Percentiles rank a stretch among this genome's conserved stretches.
These are phyloP conservation scores for Coptodon bakossiorum DNA, from an alignment of 2,113 vertebrate species.

Conservation along the genomic window DNA sequence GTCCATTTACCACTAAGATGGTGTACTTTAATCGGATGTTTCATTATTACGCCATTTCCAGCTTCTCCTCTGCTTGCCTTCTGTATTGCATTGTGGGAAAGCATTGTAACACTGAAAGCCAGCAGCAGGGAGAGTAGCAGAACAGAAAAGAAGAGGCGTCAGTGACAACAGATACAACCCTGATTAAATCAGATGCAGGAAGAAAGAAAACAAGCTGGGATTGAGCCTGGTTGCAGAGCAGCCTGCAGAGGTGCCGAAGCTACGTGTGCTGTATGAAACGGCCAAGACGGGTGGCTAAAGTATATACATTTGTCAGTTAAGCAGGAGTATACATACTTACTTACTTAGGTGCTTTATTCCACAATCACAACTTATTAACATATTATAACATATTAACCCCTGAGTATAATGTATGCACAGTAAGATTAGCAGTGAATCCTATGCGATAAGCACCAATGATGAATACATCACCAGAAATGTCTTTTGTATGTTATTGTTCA, in stretches of 20 bases:
- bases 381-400: neutral
- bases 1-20: neutral
- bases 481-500: no score
- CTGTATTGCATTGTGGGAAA: neutral
- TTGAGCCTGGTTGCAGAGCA: neutral
- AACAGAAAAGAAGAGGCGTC: neutral
- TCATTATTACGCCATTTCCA: neutral
- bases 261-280: neutral
- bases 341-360: neutral
- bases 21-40: neutral
- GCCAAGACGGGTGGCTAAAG: neutral
- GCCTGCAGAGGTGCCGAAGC: neutral
- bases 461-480: neutral
- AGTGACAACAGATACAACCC: neutral
- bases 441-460: neutral
- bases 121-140: neutral
- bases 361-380: neutral
- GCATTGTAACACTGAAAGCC: neutral
- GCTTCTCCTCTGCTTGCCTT: neutral
- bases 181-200: neutral
- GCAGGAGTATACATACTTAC: neutral
- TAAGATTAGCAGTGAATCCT: neutral
- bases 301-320: neutral
- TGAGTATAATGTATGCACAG: neutral
- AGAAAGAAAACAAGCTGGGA: neutral